A percentile compares a stretch with the other conserved stretches of the same genome.
Evolutionary conservation across 2,113 vertebrate genomes (phyloP).

Genomic region (Maccullochella peelii): DNA sequence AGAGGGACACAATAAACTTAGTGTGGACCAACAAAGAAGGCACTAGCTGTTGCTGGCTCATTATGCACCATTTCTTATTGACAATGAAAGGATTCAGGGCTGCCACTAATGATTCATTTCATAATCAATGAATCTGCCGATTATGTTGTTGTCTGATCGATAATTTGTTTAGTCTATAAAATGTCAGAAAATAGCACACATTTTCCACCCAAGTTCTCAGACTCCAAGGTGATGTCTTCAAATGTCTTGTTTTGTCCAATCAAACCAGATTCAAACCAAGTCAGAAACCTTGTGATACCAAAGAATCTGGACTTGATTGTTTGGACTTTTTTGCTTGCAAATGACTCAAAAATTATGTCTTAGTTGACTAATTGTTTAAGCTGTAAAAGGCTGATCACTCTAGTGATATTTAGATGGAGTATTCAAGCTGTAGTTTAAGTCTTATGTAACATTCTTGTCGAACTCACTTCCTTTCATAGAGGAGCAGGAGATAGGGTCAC

Average conservation of each 20-base stretch:
- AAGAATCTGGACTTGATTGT: background rate
- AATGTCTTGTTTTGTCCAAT: background rate
- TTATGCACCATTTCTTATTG: background rate
- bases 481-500: slow-evolving; percentile 90
- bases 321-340: background rate
- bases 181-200: background rate
- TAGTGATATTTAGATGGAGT: background rate
- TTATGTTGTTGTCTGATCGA: background rate
- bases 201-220: background rate
- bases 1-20: slow-evolving; percentile 57
- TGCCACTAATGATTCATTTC: background rate
- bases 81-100: background rate
- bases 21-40: slow-evolving; percentile 1
- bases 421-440: background rate
- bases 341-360: background rate
- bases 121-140: background rate
- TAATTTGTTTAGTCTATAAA: background rate
- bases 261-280: too few relatives aligned
- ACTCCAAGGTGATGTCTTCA: background rate
- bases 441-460: slow-evolving; percentile 5
- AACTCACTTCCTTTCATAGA: slow-evolving; percentile 87
- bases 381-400: background rate
- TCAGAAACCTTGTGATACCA: too few relatives aligned
- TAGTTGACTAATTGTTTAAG: slow-evolving; percentile 3
- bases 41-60: background rate